Evolutionary conservation across 2,797 vertebrate species (phyloP).

Genomic region (Carcharodon carcharias): DNA sequence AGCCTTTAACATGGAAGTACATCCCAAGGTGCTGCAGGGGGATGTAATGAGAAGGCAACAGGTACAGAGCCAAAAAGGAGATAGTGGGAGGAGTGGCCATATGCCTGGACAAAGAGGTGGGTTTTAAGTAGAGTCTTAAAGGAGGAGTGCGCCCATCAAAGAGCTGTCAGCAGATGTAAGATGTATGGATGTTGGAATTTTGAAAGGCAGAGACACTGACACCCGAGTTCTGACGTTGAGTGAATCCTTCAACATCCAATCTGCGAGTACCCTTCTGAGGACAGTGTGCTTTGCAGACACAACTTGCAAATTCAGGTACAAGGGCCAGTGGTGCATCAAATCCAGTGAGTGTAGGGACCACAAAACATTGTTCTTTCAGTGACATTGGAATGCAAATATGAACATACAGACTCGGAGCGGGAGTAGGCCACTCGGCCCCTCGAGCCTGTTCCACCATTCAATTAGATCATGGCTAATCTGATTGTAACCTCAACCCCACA

Average conservation of each 20-base stretch:
- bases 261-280: neutral
- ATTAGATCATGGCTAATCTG: no score
- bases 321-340: no score
- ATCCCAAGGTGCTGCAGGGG: neutral
- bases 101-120: neutral
- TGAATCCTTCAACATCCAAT: neutral
- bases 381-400: neutral
- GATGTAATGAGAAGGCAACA: neutral
- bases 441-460: no score
- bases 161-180: neutral
- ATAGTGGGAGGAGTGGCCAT: neutral
- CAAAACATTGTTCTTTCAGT: neutral
- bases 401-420: no score
- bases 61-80: neutral
- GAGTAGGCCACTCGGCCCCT: no score
- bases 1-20: neutral
- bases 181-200: neutral
- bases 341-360: neutral
- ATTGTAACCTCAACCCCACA: no score
- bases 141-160: neutral
- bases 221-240: neutral
- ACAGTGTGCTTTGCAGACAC: neutral
- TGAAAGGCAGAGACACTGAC: neutral
- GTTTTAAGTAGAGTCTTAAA: neutral
- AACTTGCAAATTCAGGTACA: neutral